These are phyloP conservation scores for Ennomos quercinarius DNA, from an alignment of 2,888 invertebrate species.

Conservation along the genomic window DNA sequence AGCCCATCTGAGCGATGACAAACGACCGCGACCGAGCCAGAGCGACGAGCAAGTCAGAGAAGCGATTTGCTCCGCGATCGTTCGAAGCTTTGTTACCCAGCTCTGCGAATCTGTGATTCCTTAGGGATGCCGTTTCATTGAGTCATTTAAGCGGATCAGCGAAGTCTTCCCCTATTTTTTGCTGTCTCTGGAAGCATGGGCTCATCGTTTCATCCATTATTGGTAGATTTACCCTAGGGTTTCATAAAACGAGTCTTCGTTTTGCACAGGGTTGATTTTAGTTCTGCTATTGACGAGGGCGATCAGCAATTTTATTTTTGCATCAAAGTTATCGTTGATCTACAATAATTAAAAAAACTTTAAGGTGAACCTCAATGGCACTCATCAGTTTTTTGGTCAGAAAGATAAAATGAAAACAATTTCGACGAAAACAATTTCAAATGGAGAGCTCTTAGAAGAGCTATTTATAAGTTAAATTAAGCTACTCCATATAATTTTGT, in stretches of 20 bases:
- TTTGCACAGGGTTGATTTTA: constrained; percentile 26
- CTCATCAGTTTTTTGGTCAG: no score
- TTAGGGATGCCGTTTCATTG: constrained; percentile 41
- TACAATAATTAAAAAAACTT: no score
- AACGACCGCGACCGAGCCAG: constrained; percentile 69
- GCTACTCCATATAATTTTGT: no score
- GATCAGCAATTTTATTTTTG: constrained; percentile 24
- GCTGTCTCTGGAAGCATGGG: constrained; percentile 30
- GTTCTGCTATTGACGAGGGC: constrained; percentile 23
- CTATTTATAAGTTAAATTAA: no score
- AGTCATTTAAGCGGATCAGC: constrained; percentile 38
- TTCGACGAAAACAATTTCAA: no score
- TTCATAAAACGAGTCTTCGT: constrained; percentile 12
- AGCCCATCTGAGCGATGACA: constrained; percentile 80
- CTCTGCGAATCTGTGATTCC: constrained; percentile 35
- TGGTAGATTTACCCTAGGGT: constrained; percentile 27
- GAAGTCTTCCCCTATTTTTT: constrained; percentile 29
- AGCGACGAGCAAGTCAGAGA: constrained; percentile 49
- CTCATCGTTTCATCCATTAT: constrained; percentile 24
- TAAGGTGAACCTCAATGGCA: no score
- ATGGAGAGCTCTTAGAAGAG: no score
- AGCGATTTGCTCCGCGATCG: constrained; percentile 74
- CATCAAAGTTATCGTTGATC: constrained; percentile 5
- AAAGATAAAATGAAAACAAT: no score
- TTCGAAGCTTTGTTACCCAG: constrained; percentile 48